Conservation (phyloP, 2,797 vertebrate species). For the Carduelis carduelis region DNA sequence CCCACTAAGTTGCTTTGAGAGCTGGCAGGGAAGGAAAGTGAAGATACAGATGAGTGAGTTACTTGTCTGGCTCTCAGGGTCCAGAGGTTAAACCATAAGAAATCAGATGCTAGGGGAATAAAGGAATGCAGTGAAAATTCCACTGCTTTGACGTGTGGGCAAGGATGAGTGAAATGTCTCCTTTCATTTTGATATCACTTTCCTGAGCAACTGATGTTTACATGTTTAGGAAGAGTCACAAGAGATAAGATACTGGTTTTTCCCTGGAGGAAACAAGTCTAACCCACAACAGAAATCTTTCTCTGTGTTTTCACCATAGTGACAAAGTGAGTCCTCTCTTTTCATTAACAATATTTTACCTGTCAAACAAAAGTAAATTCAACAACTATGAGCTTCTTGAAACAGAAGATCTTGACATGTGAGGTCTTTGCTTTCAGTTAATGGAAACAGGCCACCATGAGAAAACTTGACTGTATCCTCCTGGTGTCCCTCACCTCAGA, state of each 20-base stretch:
- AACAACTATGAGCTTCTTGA: not conserved
- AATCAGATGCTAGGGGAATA: not conserved
- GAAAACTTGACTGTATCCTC: not conserved
- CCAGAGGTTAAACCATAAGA: not conserved
- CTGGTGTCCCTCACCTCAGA: not conserved
- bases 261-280: not conserved
- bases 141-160: rapidly evolving
- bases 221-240: not conserved
- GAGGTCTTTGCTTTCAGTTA: not conserved
- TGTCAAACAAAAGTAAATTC: not conserved
- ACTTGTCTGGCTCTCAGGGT: not conserved
- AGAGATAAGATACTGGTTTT: not conserved
- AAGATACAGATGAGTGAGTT: not conserved
- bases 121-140: not conserved
- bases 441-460: not conserved
- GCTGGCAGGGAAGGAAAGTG: not conserved
- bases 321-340: not conserved
- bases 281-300: not conserved
- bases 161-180: not conserved
- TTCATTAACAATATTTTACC: not conserved
- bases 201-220: not conserved
- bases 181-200: not conserved
- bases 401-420: not conserved
- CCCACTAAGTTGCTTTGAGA: not conserved
- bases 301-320: not conserved